Base-by-base conservation (phyloP, 2,113 vertebrate species). In the Lipophrys pholis region DNA sequence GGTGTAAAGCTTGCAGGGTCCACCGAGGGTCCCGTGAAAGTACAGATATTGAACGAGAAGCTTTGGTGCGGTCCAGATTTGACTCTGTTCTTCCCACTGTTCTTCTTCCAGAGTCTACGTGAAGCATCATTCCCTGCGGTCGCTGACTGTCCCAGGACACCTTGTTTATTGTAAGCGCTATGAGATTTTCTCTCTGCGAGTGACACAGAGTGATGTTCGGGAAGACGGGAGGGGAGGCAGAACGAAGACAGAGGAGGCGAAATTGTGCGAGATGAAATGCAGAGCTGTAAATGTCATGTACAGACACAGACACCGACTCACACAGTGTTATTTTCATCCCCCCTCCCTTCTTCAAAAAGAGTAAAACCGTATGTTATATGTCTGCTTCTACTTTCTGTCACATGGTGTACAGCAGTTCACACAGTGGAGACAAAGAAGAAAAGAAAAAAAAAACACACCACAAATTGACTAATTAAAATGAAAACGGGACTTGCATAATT, bases 211-310 rank as follows among this genome's bases (percentile, higher is more conserved):
- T 59, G 84, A 84, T 76, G 72, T 62, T 58, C 0, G 46, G 46
- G 72, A 76, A 80, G 70, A 79, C 4, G 40, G 40, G 74, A 80
- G 76, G 56, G 50, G 50, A 59, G 69, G 76, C 69, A 41, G 77
- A 71, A 43, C 39, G 69, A 64, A 82, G 71, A 75, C 72, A 49
- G 4, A 69, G 72, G 79, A 64, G 60, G 67, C 52, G 52, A 51
- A 73, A 59, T 57, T 46, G 48, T 71, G 66, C 61, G n/a, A 65
- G 61, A 80, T 63, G 62, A 89, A 87, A 80, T 73, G 79, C 82
- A 78, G 88, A 90, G 79, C 85, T 92, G 91, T 91, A 92, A 91
- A 93, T 90, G 82, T 83, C 82, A 89, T 93, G 91, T 93, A 93
- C 85, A 93, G 91, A 90, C 89, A 92, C 90, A 84, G 85, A 89